phyloP scores from a whole-genome alignment of 1,140 invertebrate genomes.

The Eufriesea mexicana region DNA sequence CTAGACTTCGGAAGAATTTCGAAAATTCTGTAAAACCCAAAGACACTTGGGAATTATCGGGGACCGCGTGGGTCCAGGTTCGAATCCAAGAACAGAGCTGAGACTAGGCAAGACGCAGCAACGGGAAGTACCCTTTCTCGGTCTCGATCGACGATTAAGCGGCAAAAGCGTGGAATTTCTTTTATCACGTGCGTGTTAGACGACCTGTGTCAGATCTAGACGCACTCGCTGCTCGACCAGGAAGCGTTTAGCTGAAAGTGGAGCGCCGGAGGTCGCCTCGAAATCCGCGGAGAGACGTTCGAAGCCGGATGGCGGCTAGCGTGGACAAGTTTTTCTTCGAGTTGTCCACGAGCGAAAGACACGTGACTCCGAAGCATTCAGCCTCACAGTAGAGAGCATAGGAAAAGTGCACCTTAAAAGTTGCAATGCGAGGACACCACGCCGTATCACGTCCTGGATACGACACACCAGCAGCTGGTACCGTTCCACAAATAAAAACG shows the following conservation, averaged over 20 bases:
- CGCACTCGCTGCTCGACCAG: not conserved
- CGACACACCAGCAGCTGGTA: slow-evolving; percentile 46
- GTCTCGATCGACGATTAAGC: too few relatives aligned
- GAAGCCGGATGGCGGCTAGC: slow-evolving; percentile 3
- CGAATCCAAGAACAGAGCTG: too few relatives aligned
- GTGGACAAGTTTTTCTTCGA: slow-evolving; percentile 44
- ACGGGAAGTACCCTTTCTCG: too few relatives aligned
- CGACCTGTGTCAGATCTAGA: too few relatives aligned
- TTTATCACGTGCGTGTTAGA: too few relatives aligned
- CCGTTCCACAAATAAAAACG: slow-evolving; percentile 49
- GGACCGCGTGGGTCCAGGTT: too few relatives aligned
- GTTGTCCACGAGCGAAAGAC: slow-evolving; percentile 24
- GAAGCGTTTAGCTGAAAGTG: not conserved
- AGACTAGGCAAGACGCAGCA: too few relatives aligned
- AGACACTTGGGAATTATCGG: too few relatives aligned
- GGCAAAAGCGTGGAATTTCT: too few relatives aligned
- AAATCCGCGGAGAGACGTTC: not conserved
- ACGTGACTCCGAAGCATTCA: slow-evolving; percentile 45
- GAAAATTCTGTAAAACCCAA: too few relatives aligned
- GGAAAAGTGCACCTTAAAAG: slow-evolving; percentile 57
- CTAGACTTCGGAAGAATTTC: not conserved
- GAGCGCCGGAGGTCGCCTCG: slow-evolving; percentile 4
- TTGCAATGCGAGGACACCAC: slow-evolving; percentile 53
- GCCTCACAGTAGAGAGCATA: slow-evolving; percentile 53
- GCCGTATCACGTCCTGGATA: slow-evolving; percentile 50